phyloP scores from a whole-genome alignment of 1,140 invertebrate species.

The Forficula auricularia region DNA sequence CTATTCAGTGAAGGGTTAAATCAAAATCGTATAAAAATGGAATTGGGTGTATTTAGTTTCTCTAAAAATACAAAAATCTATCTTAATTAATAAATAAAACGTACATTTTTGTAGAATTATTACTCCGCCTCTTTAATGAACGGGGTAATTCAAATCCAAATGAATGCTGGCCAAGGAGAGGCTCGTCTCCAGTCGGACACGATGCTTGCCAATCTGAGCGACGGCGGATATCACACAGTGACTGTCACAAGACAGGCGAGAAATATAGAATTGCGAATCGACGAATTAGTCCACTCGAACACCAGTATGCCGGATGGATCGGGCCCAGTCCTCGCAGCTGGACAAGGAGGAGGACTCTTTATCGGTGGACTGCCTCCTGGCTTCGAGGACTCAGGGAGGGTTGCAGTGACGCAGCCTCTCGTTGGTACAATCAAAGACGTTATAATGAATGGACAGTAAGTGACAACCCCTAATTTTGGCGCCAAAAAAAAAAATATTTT shows the following conservation, averaged over 20 bases:
- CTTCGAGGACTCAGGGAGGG: slow-evolving; percentile 33
- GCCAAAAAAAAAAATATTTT: too few species aligned
- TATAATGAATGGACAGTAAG: slow-evolving; percentile 59
- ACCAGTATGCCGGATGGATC: slow-evolving; percentile 32
- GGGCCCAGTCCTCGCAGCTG: too few species aligned
- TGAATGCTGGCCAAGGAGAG: slow-evolving; percentile 48
- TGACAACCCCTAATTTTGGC: too few species aligned
- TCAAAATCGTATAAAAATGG: too few species aligned
- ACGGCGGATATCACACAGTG: slow-evolving; percentile 2
- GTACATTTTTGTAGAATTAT: slow-evolving; percentile 33
- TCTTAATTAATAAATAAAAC: too few species aligned
- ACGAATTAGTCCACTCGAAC: slow-evolving; percentile 39
- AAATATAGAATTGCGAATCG: slow-evolving; percentile 42
- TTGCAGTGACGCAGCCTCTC: slow-evolving; percentile 32
- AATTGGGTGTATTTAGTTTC: too few species aligned
- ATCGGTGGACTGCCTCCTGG: slow-evolving; percentile 44
- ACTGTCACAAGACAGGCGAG: background rate
- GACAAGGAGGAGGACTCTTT: slow-evolving; percentile 28
- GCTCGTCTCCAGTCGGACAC: slow-evolving; percentile 22
- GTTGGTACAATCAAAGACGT: slow-evolving; percentile 63
- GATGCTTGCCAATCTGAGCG: background rate
- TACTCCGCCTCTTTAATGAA: slow-evolving; percentile 46
- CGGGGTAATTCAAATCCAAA: slow-evolving; percentile 43
- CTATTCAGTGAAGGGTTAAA: too few species aligned
- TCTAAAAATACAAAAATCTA: too few species aligned